Percentiles rank a stretch among this genome's conserved stretches.
Conservation (phyloP, 2,888 invertebrate genomes). For the Drosophila eohydei region DNA sequence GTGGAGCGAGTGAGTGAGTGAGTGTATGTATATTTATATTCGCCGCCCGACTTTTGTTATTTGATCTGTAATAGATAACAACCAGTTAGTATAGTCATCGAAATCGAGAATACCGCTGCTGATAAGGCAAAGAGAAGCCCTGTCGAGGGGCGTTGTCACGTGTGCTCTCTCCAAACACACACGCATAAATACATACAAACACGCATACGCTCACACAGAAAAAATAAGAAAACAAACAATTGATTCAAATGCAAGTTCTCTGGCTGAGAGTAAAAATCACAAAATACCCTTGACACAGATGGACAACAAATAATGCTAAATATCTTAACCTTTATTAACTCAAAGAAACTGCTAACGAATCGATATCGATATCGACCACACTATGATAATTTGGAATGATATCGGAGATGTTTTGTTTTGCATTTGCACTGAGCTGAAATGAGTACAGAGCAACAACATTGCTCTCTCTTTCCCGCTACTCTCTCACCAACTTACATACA, state of each 20-base stretch:
- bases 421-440: background rate
- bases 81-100: slow-evolving; percentile 31
- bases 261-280: background rate
- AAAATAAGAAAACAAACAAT: background rate
- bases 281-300: background rate
- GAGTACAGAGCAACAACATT: background rate
- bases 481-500: slow-evolving; percentile 2
- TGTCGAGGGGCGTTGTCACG: slow-evolving; percentile 67
- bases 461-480: slow-evolving; percentile 4
- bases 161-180: slow-evolving; percentile 43
- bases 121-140: slow-evolving; percentile 37
- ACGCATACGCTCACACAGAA: background rate
- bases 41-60: slow-evolving; percentile 50
- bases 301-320: background rate
- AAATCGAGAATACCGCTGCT: slow-evolving; percentile 26
- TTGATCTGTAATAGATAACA: slow-evolving; percentile 61
- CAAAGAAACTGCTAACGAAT: background rate
- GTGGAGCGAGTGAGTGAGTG: slow-evolving; percentile 14
- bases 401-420: background rate
- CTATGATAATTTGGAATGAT: background rate
- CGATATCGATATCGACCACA: background rate
- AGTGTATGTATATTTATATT: slow-evolving; percentile 22
- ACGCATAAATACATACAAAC: slow-evolving; percentile 8
- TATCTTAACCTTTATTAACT: background rate
- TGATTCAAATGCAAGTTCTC: background rate